These are phyloP conservation scores for Alligator sinensis DNA, from an alignment of 2,113 vertebrate species.

Conservation along the genomic window DNA sequence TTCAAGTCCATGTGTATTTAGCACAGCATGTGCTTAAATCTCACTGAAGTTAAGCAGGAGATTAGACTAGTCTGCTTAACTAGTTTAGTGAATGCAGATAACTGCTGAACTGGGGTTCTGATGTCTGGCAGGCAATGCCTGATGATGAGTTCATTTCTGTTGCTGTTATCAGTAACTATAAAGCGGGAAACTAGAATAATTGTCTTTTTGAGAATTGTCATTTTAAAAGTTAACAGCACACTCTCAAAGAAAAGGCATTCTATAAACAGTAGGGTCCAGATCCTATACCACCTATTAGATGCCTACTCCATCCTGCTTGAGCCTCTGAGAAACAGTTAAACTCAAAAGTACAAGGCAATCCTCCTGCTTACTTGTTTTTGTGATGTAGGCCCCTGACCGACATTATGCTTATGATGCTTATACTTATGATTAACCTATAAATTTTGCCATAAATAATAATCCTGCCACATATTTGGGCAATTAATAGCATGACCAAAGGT, in stretches of 20 bases:
- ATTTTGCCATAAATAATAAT: too few species aligned
- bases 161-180: background rate
- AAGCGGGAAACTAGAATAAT: background rate
- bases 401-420: too few species aligned
- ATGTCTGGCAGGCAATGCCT: conserved; percentile 12
- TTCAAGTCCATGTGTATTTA: conserved; percentile 39
- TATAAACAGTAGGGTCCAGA: background rate
- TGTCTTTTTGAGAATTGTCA: background rate
- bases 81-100: conserved; percentile 51
- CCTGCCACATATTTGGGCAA: too few species aligned
- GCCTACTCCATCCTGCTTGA: too few species aligned
- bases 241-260: background rate
- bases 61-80: conserved; percentile 41
- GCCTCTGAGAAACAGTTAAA: too few species aligned
- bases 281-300: too few species aligned
- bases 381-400: too few species aligned
- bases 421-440: too few species aligned
- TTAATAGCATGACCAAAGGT: too few species aligned
- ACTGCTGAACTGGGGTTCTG: background rate
- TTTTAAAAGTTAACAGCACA: background rate
- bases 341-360: too few species aligned
- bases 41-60: conserved; percentile 34
- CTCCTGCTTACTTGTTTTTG: too few species aligned
- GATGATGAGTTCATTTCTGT: conserved; percentile 7
- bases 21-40: conserved; percentile 24